These are phyloP conservation scores for Blennius ocellaris DNA, from an alignment of 2,113 vertebrate species.

Conservation along the genomic window DNA sequence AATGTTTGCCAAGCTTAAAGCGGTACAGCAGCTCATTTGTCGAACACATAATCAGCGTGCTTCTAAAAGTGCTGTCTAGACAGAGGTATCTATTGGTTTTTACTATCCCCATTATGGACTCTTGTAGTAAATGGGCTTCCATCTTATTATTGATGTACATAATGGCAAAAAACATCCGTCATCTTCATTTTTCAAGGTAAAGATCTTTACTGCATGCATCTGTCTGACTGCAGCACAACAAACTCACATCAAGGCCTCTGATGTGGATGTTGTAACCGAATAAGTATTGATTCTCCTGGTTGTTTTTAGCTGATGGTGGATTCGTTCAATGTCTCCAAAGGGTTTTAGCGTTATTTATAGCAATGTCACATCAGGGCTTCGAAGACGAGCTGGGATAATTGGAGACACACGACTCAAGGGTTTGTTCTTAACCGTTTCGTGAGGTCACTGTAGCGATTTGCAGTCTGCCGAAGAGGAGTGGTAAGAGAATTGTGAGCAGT, in stretches of 20 bases:
- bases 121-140: slow-evolving; percentile 24
- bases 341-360: slow-evolving; percentile 35
- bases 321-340: slow-evolving; percentile 38
- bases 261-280: slow-evolving; percentile 30
- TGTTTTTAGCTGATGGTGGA: slow-evolving; percentile 48
- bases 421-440: not conserved
- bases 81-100: slow-evolving; percentile 32
- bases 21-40: slow-evolving; percentile 36
- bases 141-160: slow-evolving; percentile 30
- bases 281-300: slow-evolving; percentile 52
- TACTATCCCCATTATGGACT: slow-evolving; percentile 43
- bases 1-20: slow-evolving; percentile 49
- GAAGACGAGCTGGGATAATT: not conserved
- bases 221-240: slow-evolving; percentile 35
- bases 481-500: no score
- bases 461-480: no score
- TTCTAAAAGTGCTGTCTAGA: slow-evolving; percentile 58
- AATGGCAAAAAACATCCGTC: slow-evolving; percentile 40
- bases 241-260: slow-evolving; percentile 49
- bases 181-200: slow-evolving; percentile 48
- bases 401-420: not conserved
- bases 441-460: no score
- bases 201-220: slow-evolving; percentile 42
- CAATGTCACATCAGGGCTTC: slow-evolving; percentile 6
- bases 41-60: slow-evolving; percentile 2